Evolutionary conservation across 1,140 invertebrate genomes (phyloP), one percentile per base, ranked within the genome.

Genomic region (Ptiloglossa arizonensis): DNA sequence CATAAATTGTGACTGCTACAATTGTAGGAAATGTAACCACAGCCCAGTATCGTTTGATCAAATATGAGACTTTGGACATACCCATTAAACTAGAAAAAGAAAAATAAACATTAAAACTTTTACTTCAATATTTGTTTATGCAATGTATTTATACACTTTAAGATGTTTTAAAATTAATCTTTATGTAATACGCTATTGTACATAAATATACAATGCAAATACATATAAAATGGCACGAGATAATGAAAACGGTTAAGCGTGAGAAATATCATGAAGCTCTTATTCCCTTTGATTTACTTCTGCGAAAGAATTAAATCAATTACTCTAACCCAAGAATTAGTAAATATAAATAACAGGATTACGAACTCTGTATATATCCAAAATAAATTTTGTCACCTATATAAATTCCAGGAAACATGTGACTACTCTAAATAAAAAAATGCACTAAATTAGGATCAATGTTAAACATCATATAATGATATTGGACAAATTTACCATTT

Each of bases 21-120:
- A 95, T 29, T 19, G 93, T 93, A 27, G 96, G 96, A 85, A 96
- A 95, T 68, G 95, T 85, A 78, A 95, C 93, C 79, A 94, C 94
- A 78, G 93, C 87, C 66, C 94, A 90, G 91, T 96, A 96, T 84
- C 93, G 93, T 68, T 91, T 91, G 0, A 95, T 6, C 0, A 81
- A 19, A 22, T 13, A 13, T 27, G 0, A 0, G 0, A 44, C 2
- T 11, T 0, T n/a, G 0, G 0, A 0, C 27, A 3, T 5, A 17
- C 5, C 73, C 73, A 76, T 76, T 0, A 59, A 76, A 38, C 73
- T 76, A 17, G n/a, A n/a, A n/a, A 22, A 75, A 75, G 3, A 6
- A 70, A 46, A 69, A 41, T 9, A 19, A 8, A 50, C 1, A 54
- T 44, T 32, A 2, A 15, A 73, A n/a, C 9, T 27, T n/a, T 19